Evolutionary conservation across 2,113 vertebrate species (phyloP).

Genomic region (Gallinago media): DNA sequence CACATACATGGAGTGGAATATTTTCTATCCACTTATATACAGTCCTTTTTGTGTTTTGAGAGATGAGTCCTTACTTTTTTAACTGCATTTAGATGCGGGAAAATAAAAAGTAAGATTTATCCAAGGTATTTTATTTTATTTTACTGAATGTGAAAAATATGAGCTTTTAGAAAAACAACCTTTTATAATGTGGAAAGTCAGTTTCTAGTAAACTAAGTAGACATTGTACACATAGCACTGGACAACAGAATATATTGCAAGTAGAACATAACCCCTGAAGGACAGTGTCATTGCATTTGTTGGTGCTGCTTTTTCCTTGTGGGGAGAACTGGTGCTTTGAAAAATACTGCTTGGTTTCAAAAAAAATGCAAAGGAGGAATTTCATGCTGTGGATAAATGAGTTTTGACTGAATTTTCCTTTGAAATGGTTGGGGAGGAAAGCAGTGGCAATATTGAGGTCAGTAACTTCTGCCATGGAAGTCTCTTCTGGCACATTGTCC

Average conservation of each 20-base stretch:
- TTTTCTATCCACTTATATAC: not conserved
- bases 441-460: not conserved
- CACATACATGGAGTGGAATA: not conserved
- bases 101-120: not conserved
- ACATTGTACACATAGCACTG: not conserved
- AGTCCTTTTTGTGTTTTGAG: not conserved
- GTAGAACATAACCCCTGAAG: not conserved
- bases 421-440: not conserved
- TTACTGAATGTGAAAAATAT: not conserved
- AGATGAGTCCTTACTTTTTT: not conserved
- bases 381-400: not conserved
- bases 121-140: not conserved
- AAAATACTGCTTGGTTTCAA: not conserved
- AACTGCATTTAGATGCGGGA: not conserved
- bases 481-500: not conserved
- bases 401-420: not conserved
- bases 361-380: not conserved
- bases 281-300: not conserved
- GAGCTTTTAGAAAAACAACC: not conserved
- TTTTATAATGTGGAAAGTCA: not conserved
- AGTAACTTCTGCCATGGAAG: not conserved
- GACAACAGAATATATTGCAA: not conserved
- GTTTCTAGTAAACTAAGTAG: not conserved
- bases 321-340: not conserved
- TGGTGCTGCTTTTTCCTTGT: not conserved